A percentile compares a stretch with the other conserved stretches of the same genome.
These are phyloP conservation scores for Varecia variegata DNA, from an alignment of 2,797 vertebrate genomes.

Conservation along the genomic window DNA sequence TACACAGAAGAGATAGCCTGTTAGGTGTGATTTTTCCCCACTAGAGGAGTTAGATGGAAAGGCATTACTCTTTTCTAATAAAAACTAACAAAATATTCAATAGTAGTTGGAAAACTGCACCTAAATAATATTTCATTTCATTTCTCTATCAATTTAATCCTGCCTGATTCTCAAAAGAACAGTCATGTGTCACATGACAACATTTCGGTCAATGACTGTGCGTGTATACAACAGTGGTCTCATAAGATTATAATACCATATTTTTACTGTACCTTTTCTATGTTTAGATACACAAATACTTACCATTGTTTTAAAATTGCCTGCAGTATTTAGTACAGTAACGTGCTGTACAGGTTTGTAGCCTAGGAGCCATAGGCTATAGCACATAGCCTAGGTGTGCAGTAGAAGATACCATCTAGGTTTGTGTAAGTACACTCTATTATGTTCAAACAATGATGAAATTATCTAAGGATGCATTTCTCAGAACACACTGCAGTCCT, in stretches of 20 bases:
- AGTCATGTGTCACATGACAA: background rate
- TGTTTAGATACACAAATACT: background rate
- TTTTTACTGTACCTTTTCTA: background rate
- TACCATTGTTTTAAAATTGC: background rate
- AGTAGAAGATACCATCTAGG: background rate
- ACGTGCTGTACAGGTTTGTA: background rate
- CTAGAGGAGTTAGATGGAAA: background rate
- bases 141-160: constrained; percentile 40
- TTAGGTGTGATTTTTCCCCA: background rate
- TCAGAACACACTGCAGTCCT: background rate
- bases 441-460: background rate
- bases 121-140: constrained; percentile 36
- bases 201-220: background rate
- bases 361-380: background rate
- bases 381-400: background rate
- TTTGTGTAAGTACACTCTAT: background rate
- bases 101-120: constrained; percentile 29
- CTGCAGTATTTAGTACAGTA: background rate
- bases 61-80: background rate
- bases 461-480: background rate
- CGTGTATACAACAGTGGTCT: background rate
- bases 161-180: background rate
- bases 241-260: background rate
- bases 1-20: background rate
- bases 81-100: constrained; percentile 1